phyloP scores from a whole-genome alignment of 2,888 invertebrate species.

The Gastracanthus pulcherrimus region DNA sequence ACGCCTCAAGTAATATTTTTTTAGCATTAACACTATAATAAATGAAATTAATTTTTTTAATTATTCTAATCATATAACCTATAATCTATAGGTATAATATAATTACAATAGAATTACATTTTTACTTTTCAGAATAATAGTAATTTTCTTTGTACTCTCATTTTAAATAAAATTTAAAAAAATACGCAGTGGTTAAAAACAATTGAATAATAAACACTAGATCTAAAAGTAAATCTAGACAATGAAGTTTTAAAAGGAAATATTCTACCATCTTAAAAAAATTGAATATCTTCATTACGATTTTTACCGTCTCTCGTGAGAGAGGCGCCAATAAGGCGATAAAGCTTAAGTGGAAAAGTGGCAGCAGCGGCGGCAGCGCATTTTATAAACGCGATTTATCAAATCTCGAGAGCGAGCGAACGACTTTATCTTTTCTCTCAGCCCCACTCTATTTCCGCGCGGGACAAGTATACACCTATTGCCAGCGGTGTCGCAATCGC shows the following conservation, averaged over 20 bases:
- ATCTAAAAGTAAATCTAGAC: background rate
- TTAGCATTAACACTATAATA: too few species aligned
- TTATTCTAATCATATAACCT: too few species aligned
- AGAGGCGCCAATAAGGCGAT: slow-evolving; percentile 31
- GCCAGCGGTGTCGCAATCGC: background rate
- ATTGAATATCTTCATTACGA: slow-evolving; percentile 12
- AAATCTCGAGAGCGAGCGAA: slow-evolving; percentile 5
- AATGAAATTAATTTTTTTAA: too few species aligned
- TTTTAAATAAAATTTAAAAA: background rate
- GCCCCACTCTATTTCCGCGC: too few species aligned
- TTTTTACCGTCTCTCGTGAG: background rate
- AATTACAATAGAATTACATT: too few species aligned
- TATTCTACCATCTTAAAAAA: background rate
- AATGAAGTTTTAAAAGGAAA: too few species aligned
- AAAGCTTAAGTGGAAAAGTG: slow-evolving; percentile 32
- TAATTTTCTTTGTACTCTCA: too few species aligned
- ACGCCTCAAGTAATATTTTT: too few species aligned
- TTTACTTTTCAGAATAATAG: too few species aligned
- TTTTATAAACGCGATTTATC: slow-evolving; percentile 17
- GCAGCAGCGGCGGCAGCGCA: background rate
- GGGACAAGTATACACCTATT: too few species aligned
- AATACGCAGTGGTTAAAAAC: too few species aligned
- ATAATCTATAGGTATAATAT: too few species aligned
- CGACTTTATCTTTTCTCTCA: slow-evolving; percentile 16
- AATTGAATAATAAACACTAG: background rate